Percentiles rank a stretch among this genome's conserved stretches.
Evolutionary conservation across 1,140 invertebrate genomes (phyloP).

Genomic region (Idris sp.): DNA sequence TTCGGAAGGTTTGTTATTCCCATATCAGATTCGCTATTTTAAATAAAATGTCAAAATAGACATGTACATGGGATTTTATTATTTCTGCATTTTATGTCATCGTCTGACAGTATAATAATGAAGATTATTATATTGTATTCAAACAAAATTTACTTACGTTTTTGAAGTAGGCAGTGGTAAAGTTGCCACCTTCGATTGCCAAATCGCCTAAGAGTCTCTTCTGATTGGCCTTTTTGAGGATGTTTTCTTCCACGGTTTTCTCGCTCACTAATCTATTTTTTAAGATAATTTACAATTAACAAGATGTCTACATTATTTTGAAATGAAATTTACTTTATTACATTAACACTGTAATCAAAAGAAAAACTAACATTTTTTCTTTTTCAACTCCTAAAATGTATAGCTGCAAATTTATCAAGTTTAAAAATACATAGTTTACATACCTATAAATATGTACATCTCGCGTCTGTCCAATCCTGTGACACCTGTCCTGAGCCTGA

Average conservation of each 20-base stretch:
- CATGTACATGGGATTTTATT: slow-evolving; percentile 42
- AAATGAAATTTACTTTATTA: too few relatives aligned
- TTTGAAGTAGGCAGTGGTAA: slow-evolving; percentile 98
- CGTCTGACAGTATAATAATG: too few relatives aligned
- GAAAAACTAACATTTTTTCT: too few relatives aligned
- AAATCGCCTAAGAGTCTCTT: slow-evolving; percentile 97
- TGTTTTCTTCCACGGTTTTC: slow-evolving; percentile 99
- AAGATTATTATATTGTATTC: too few relatives aligned
- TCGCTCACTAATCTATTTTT: slow-evolving; percentile 90
- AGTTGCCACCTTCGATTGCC: slow-evolving; percentile 99
- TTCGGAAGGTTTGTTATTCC: slow-evolving; percentile 64
- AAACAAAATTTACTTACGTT: slow-evolving; percentile 84
- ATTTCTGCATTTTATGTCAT: too few relatives aligned
- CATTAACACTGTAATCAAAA: too few relatives aligned
- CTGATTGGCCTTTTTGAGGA: slow-evolving; percentile 98
- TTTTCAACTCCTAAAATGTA: too few relatives aligned
- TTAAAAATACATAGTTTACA: too few relatives aligned
- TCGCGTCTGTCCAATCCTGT: slow-evolving; percentile 98
- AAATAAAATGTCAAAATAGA: slow-evolving; percentile 56
- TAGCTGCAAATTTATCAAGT: too few relatives aligned
- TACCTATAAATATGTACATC: slow-evolving; percentile 99
- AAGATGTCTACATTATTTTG: too few relatives aligned
- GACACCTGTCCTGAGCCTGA: slow-evolving; percentile 98
- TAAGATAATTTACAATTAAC: too few relatives aligned
- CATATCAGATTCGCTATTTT: slow-evolving; percentile 57